Conservation (phyloP, 2,797 vertebrate genomes). For the Lutjanus campechanus region DNA sequence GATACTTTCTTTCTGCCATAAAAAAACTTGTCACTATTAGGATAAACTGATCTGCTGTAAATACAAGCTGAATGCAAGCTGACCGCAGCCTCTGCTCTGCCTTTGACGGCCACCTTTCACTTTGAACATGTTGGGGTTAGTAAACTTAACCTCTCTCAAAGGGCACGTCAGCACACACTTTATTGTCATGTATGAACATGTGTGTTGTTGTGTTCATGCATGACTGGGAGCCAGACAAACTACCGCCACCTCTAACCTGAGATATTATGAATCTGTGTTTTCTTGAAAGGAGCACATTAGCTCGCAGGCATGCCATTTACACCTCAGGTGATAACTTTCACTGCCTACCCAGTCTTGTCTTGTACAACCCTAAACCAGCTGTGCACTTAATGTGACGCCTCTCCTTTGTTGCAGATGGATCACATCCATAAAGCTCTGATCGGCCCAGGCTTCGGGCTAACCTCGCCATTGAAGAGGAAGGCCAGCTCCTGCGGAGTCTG, state of each 20-base stretch:
- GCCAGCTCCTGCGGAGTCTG: constrained; percentile 92
- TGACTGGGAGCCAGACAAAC: constrained; percentile 9
- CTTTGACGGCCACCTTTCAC: background rate
- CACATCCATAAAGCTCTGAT: constrained; percentile 93
- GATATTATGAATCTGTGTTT: constrained; percentile 18
- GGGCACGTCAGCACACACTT: background rate
- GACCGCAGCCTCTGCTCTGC: background rate
- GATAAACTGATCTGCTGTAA: constrained; percentile 7
- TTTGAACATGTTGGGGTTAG: constrained; percentile 15
- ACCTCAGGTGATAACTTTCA: constrained; percentile 28
- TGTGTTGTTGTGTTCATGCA: constrained; percentile 22
- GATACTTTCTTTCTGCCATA: background rate
- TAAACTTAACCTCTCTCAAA: background rate
- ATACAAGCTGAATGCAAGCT: background rate
- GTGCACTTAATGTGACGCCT: background rate
- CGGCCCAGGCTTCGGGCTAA: constrained; percentile 89
- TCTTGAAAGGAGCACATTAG: background rate
- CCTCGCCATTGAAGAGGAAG: constrained; percentile 91
- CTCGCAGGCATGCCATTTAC: constrained; percentile 14
- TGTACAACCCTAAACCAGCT: constrained; percentile 5
- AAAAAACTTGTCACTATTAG: constrained; percentile 12
- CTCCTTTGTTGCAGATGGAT: constrained; percentile 88
- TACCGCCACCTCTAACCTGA: constrained; percentile 28
- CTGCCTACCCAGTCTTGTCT: constrained; percentile 13
- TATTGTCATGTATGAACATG: background rate